Evolutionary conservation across 2,113 vertebrate genomes (phyloP), one percentile per base, ranked within the genome.

Genomic region (Dascyllus trimaculatus): DNA sequence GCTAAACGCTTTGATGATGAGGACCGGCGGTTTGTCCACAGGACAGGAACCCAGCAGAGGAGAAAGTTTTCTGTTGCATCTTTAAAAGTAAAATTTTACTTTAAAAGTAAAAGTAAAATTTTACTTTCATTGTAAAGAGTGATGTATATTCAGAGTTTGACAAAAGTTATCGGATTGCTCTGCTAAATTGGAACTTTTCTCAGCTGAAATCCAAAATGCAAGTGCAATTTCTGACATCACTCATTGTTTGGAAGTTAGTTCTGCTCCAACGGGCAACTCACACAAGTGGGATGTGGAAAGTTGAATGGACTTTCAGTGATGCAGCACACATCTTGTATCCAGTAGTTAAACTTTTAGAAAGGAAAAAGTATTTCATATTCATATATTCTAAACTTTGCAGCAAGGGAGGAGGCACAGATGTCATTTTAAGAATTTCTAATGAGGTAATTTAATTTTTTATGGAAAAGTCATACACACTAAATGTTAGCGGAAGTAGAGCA

Each of bases 1-100:
- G 74, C 67, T 68, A 79, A 78, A 73, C 77, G 65, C 57, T 88
- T 80, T 88, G 84, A 88, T 86, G 82, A 89, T 71, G 49, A 75
- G 66, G 63, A 69, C 56, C 71, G 64, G 62, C 14, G 79, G 53
- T 68, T 66, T 71, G 65, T 79, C 65, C 21, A 46, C 35, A 56
- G 24, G 45, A 51, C 21, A 45, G 69, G 38, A 61, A 38, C 2
- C 38, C 22, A 46, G 17, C 35, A 46, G n/a, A 35, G 7, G 63
- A 58, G 49, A 25, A 21, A 19, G 49, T 9, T 4, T 1, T 52
- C 14, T 49, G n/a, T 53, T 22, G 13, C 21, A 4, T 22, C 10
- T 53, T 21, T 22, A n/a, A n/a, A n/a, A n/a, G 10, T 53, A 21
- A 53, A 24, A 21, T 13, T 22, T 53, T 5, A 53, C 11, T 10